A percentile compares a stretch with the other conserved stretches of the same genome.
Evolutionary conservation across 2,797 vertebrate species (phyloP).

Genomic region (Hyperoplus immaculatus): DNA sequence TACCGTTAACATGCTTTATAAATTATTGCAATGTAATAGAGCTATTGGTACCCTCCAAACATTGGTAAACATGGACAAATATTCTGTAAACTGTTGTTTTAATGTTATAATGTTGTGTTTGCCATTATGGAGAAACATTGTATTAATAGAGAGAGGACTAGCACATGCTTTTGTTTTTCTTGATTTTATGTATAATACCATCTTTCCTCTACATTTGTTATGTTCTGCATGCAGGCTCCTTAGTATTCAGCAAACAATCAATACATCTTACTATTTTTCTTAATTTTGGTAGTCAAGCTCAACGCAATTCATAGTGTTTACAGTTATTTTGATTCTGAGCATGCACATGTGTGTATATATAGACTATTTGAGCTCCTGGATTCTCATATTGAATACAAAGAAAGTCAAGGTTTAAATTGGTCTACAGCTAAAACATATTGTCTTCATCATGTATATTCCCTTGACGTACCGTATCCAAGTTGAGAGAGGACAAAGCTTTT

Average conservation of each 20-base stretch:
- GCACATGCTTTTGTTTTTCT: background rate
- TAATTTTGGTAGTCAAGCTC: background rate
- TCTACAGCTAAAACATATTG: background rate
- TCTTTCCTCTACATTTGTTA: background rate
- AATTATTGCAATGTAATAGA: background rate
- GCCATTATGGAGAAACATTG: background rate
- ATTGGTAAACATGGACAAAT: background rate
- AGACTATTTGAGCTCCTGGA: background rate
- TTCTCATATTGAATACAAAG: background rate
- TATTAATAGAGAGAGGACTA: background rate
- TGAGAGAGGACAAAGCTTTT: slow-evolving; percentile 93
- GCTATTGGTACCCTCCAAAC: background rate
- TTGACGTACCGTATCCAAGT: slow-evolving; percentile 90
- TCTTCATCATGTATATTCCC: background rate
- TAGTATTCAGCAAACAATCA: background rate
- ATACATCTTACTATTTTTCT: background rate
- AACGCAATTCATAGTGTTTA: background rate
- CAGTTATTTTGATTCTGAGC: background rate
- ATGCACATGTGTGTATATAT: background rate
- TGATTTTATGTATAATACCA: background rate
- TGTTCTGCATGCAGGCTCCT: background rate
- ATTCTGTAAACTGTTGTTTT: background rate
- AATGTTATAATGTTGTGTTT: background rate
- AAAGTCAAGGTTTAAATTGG: background rate
- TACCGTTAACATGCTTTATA: background rate